Percentiles rank a stretch among this genome's conserved stretches.
These are phyloP conservation scores for Acropternis orthonyx DNA, from an alignment of 2,797 vertebrate species.

Conservation along the genomic window DNA sequence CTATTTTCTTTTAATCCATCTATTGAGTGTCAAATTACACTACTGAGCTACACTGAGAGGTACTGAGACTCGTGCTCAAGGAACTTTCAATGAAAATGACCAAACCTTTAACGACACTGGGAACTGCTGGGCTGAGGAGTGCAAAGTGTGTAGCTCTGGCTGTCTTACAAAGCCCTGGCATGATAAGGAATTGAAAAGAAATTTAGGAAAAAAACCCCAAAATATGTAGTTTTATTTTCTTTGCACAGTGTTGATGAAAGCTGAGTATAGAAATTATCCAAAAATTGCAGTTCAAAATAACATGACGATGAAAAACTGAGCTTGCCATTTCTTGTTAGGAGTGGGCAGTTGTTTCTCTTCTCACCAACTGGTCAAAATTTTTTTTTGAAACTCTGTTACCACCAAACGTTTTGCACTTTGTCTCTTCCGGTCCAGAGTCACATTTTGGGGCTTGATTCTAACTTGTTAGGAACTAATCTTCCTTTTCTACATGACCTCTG, in stretches of 20 bases:
- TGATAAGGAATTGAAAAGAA: neutral
- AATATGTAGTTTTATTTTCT: neutral
- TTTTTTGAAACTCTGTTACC: neutral
- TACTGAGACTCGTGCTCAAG: neutral
- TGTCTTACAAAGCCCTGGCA: neutral
- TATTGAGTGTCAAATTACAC: neutral
- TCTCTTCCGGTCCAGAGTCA: neutral
- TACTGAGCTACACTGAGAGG: neutral
- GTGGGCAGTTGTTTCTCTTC: neutral
- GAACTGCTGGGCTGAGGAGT: neutral
- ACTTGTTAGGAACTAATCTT: neutral
- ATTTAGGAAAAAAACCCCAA: neutral
- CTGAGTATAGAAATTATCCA: neutral
- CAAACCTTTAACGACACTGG: neutral
- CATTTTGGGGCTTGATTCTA: neutral
- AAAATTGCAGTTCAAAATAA: neutral
- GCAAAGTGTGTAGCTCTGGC: neutral
- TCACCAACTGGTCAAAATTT: neutral
- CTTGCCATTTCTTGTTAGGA: neutral
- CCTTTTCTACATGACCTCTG: neutral
- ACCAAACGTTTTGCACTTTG: neutral
- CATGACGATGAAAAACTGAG: neutral
- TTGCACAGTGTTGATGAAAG: neutral
- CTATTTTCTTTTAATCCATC: neutral
- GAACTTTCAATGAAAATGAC: neutral